Conservation (phyloP, 2,113 vertebrate species). For the Rhinogobius similis region DNA sequence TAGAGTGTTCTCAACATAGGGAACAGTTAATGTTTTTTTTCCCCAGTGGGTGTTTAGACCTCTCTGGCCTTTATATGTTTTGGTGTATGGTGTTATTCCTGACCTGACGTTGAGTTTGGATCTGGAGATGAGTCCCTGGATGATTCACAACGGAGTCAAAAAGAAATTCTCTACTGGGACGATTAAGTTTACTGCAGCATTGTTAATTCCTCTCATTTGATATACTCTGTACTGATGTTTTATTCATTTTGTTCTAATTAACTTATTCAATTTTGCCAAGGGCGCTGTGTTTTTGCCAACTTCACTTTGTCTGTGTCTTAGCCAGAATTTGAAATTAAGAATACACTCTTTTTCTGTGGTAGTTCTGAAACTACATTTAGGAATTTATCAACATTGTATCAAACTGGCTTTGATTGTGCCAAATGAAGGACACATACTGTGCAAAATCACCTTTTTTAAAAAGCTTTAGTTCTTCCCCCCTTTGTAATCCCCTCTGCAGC, state of each 20-base stretch:
- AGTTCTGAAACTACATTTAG: neutral
- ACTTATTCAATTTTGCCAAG: neutral
- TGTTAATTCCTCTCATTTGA: neutral
- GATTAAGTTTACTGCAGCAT: neutral
- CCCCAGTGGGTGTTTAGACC: neutral
- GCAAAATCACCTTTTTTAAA: too few species aligned
- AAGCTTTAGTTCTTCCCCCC: too few species aligned
- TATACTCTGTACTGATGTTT: neutral
- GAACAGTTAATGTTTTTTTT: neutral
- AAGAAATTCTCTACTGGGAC: neutral
- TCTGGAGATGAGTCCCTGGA: too few species aligned
- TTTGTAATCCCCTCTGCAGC: too few species aligned
- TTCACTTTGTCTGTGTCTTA: neutral
- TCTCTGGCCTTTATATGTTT: neutral
- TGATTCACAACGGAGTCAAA: neutral
- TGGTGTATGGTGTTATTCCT: neutral
- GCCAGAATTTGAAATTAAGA: constrained; percentile 1
- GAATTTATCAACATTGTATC: neutral
- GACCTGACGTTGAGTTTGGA: neutral
- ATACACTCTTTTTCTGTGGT: neutral
- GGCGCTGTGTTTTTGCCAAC: constrained; percentile 1
- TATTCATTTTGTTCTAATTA: constrained; percentile 9
- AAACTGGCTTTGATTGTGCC: neutral
- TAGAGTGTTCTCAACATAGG: neutral
- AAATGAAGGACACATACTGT: too few species aligned